These are phyloP conservation scores for Melanostoma mellinum DNA, from an alignment of 2,888 invertebrate genomes.

Conservation along the genomic window DNA sequence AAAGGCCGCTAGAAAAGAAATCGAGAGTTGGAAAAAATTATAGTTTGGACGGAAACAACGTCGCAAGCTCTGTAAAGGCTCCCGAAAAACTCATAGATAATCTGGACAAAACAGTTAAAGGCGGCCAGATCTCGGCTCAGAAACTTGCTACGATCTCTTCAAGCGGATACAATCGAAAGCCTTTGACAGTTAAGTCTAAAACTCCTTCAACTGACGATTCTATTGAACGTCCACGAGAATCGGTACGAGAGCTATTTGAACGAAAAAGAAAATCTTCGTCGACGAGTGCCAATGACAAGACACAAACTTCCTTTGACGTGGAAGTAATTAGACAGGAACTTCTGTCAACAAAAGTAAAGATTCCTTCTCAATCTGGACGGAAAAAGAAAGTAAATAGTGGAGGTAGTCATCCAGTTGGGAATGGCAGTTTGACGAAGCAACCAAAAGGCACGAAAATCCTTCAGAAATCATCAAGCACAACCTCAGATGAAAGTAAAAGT, in stretches of 20 bases:
- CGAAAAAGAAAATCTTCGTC: conserved; percentile 43
- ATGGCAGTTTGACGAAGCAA: background rate
- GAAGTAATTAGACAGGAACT: conserved; percentile 57
- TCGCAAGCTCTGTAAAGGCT: background rate
- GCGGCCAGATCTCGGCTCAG: background rate
- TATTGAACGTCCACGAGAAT: background rate
- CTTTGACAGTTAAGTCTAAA: conserved; percentile 19
- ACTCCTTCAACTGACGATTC: conserved; percentile 22
- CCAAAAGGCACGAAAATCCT: conserved; percentile 2
- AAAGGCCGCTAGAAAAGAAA: conserved; percentile 3
- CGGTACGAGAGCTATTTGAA: conserved; percentile 22
- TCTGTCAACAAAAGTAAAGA: conserved; percentile 30
- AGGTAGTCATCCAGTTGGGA: background rate
- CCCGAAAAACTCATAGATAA: background rate
- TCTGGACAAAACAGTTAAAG: conserved; percentile 4
- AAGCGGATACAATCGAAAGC: conserved; percentile 1
- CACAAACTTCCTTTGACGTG: conserved; percentile 31
- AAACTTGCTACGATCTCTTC: background rate
- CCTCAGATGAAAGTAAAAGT: background rate
- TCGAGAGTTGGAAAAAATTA: conserved; percentile 12
- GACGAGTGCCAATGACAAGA: conserved; percentile 10
- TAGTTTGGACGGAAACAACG: background rate
- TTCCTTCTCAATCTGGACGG: conserved; percentile 15
- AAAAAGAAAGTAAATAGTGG: conserved; percentile 3
- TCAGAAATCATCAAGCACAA: conserved; percentile 8